A percentile compares a stretch with the other conserved stretches of the same genome.
Evolutionary conservation across 1,140 invertebrate species (phyloP).

Genomic region (Bicyclus anynana): DNA sequence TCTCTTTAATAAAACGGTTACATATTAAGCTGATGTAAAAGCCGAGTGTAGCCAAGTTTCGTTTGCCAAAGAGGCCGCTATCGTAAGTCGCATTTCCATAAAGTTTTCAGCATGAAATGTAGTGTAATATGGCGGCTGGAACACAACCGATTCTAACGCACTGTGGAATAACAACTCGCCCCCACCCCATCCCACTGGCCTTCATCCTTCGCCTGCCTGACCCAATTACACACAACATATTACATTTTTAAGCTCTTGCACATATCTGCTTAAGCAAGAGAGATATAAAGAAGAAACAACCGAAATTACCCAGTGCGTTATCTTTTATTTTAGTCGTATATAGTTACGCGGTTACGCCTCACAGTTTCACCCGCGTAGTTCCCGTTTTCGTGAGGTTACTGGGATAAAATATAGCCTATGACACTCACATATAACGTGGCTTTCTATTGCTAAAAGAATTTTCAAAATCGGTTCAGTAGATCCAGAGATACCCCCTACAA

Average conservation of each 20-base stretch:
- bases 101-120: slow-evolving; percentile 56
- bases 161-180: slow-evolving; percentile 37
- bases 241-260: slow-evolving; percentile 37
- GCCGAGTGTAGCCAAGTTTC: slow-evolving; percentile 52
- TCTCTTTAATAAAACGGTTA: neutral
- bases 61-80: slow-evolving; percentile 57
- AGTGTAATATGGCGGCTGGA: slow-evolving; percentile 54
- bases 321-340: too few species aligned
- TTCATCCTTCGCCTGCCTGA: slow-evolving; percentile 55
- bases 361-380: too few species aligned
- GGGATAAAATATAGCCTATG: too few species aligned
- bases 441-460: too few species aligned
- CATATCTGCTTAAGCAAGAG: slow-evolving; percentile 6
- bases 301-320: too few species aligned
- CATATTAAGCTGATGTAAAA: slow-evolving; percentile 31
- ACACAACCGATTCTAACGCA: slow-evolving; percentile 55
- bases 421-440: too few species aligned
- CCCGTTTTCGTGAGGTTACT: too few species aligned
- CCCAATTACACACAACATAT: slow-evolving; percentile 60
- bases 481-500: too few species aligned
- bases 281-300: too few species aligned
- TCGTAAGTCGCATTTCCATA: slow-evolving; percentile 60
- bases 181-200: slow-evolving; percentile 38
- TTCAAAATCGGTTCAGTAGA: too few species aligned
- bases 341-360: too few species aligned